phyloP scores from a whole-genome alignment of 2,888 invertebrate species.

The Caenorhabditis sp. region DNA sequence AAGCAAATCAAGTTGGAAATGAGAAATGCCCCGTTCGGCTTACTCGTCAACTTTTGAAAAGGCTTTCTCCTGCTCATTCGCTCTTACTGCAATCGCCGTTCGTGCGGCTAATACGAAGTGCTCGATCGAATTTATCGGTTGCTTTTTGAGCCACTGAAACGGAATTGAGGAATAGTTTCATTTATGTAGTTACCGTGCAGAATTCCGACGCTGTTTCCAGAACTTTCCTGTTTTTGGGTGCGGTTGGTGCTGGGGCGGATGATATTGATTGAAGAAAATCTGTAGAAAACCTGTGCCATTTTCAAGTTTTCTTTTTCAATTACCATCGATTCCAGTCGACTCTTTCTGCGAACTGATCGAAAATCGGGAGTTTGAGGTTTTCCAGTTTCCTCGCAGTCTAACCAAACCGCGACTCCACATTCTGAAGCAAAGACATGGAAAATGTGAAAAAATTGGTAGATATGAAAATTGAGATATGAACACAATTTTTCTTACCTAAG shows the following conservation, averaged over 20 bases:
- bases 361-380: neutral
- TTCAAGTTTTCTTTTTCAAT: neutral
- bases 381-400: neutral
- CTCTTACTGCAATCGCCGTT: slow-evolving; percentile 10
- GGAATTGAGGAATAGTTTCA: too few relatives aligned
- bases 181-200: neutral
- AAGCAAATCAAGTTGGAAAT: neutral
- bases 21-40: neutral
- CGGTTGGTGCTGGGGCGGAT: neutral
- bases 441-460: too few relatives aligned
- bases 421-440: neutral
- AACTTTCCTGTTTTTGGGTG: neutral
- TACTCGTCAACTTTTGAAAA: slow-evolving; percentile 11
- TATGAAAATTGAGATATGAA: too few relatives aligned
- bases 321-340: slow-evolving; percentile 28
- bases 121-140: slow-evolving; percentile 7
- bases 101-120: slow-evolving; percentile 26
- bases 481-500: too few relatives aligned
- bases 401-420: slow-evolving; percentile 32
- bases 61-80: slow-evolving; percentile 15
- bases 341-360: neutral
- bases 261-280: slow-evolving; percentile 33
- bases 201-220: slow-evolving; percentile 31
- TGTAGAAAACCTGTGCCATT: neutral
- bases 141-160: slow-evolving; percentile 39